Base-by-base conservation (phyloP, 2,888 invertebrate genomes). In the Sylvicola cinctus region DNA sequence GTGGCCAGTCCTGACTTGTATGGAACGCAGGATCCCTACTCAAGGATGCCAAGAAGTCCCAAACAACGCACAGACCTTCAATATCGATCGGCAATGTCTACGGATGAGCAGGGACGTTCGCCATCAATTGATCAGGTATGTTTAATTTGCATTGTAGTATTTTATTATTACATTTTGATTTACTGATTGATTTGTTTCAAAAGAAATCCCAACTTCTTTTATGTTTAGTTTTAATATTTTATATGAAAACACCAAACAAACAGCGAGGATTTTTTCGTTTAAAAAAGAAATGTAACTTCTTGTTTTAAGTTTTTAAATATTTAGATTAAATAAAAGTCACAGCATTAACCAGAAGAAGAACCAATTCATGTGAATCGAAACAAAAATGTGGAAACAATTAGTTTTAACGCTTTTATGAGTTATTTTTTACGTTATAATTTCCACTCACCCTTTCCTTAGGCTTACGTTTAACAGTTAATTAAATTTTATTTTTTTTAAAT, bases 1-100 rank as follows among this genome's bases (percentile, higher is more conserved):
- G 72, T 88, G 57, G 79, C 80, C 44, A 81, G 88, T 45, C 76
- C 80, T 46, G 88, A 93, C 60, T 70, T 96, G 45, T 91, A 93
- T 67, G 84, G 81, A 52, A 70, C 76, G 32, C 73, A 77, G 52
- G 85, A 87, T 61, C 84, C 85, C 37, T 87, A 81, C 62, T 80
- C 79, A 49, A 65, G 83, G 47, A 73, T 74, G 40, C 73, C 79
- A 40, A 68, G 78, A 46, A 78, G 79, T 48, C 81, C 81, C 15
- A 78, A 79, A 54, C 78, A 79, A 54, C 65, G 58, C 41, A 56
- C 57, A 42, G 60, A 61, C 42, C 49, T 46, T 33, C 15, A 16
- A 29, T 20, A 25, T 11, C 32, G 36, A 12, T 28, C 28, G 5
- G 54, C 52, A 40, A 44, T 52, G 40, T 40, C 54, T 39, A 56